phyloP scores from a whole-genome alignment of 2,113 vertebrate genomes.

The Notarius quadriscutis region DNA sequence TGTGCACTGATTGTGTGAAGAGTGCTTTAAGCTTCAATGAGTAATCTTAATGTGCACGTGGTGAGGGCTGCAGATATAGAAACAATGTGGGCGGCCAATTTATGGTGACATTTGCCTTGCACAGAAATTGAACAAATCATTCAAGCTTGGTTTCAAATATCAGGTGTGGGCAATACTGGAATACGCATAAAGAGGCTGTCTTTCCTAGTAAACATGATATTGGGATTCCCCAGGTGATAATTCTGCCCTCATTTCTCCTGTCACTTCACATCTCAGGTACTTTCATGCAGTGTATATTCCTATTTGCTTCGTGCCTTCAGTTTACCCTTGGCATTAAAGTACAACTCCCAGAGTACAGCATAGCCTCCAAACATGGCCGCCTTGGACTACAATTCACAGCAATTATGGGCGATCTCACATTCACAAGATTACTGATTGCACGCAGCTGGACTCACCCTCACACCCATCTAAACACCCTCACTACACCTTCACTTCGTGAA shows the following conservation, averaged over 20 bases:
- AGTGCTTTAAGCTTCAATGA: constrained; percentile 54
- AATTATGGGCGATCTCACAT: too few species aligned
- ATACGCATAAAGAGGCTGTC: not conserved
- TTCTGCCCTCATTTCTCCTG: not conserved
- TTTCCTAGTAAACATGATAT: not conserved
- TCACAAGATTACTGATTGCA: too few species aligned
- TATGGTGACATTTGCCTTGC: constrained; percentile 25
- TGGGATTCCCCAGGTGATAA: not conserved
- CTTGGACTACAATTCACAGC: too few species aligned
- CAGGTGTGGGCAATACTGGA: not conserved
- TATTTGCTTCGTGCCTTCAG: not conserved
- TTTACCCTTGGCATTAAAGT: not conserved
- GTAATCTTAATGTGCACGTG: constrained; percentile 51
- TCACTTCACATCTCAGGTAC: not conserved
- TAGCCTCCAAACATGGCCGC: too few species aligned
- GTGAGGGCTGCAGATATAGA: constrained; percentile 40
- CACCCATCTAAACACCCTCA: too few species aligned
- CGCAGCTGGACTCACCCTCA: too few species aligned
- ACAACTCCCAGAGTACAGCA: too few species aligned
- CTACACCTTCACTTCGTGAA: too few species aligned
- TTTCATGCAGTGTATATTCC: not conserved
- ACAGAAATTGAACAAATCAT: constrained; percentile 13
- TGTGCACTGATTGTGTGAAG: constrained; percentile 47
- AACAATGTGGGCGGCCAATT: constrained; percentile 32
- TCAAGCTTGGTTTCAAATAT: constrained; percentile 1